phyloP scores from a whole-genome alignment of 2,888 invertebrate species.

The Ctenicera cuprea region DNA sequence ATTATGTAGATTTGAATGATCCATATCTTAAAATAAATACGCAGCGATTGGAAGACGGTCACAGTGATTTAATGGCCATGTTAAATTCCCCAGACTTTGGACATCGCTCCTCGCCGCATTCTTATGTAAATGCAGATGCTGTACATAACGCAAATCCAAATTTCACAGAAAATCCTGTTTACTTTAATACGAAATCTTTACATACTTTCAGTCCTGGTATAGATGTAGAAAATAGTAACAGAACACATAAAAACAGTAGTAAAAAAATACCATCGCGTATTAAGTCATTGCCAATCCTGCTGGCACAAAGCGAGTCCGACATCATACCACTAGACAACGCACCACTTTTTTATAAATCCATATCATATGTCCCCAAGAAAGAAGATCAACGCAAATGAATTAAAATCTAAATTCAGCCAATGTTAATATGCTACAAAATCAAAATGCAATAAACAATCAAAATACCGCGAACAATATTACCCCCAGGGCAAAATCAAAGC shows the following conservation, averaged over 20 bases:
- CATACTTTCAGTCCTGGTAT: constrained; percentile 79
- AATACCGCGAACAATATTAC: constrained; percentile 17
- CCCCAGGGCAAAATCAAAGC: constrained; percentile 52
- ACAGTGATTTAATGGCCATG: constrained; percentile 85
- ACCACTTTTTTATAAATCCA: constrained; percentile 69
- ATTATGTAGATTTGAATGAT: no score
- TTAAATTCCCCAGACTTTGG: constrained; percentile 86
- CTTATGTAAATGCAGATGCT: constrained; percentile 74
- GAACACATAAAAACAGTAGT: constrained; percentile 56
- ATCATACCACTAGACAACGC: constrained; percentile 57
- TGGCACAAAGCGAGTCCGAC: constrained; percentile 69
- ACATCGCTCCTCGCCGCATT: constrained; percentile 77
- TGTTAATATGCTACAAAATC: constrained; percentile 75
- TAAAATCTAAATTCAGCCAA: constrained; percentile 72
- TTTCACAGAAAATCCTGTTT: constrained; percentile 73
- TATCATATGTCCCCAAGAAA: constrained; percentile 66
- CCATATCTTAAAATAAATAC: constrained; percentile 84
- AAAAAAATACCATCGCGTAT: constrained; percentile 64
- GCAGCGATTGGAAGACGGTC: constrained; percentile 74
- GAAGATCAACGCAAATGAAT: constrained; percentile 57
- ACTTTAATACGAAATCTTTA: constrained; percentile 78
- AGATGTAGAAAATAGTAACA: constrained; percentile 64
- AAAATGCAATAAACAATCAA: constrained; percentile 66
- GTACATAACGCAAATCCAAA: constrained; percentile 66
- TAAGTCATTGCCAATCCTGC: constrained; percentile 76